Percentiles rank a stretch among this genome's conserved stretches.
Conservation (phyloP, 2,888 invertebrate genomes). For the Agrypnus murinus region DNA sequence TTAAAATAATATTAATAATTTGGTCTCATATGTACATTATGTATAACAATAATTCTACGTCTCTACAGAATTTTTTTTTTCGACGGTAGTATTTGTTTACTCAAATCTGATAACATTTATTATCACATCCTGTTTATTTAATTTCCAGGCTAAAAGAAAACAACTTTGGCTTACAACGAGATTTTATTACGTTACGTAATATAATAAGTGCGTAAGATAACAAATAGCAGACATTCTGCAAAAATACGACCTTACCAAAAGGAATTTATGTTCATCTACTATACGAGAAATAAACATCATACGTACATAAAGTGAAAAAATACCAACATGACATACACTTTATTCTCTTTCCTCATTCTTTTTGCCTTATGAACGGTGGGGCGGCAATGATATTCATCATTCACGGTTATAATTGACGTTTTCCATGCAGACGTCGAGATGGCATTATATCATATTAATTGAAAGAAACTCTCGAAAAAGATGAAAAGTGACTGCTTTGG, state of each 20-base stretch:
- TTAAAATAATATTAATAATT: no score
- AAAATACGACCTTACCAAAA: neutral
- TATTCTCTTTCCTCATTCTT: slow-evolving; percentile 3
- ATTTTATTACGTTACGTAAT: neutral
- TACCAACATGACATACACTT: slow-evolving; percentile 3
- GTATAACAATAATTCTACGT: no score
- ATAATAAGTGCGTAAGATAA: neutral
- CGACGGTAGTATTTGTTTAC: no score
- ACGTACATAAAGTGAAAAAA: slow-evolving; percentile 4
- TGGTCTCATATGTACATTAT: no score
- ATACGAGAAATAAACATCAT: slow-evolving; percentile 5
- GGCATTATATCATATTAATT: slow-evolving; percentile 19
- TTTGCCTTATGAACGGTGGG: slow-evolving; percentile 9
- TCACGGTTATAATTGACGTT: slow-evolving; percentile 22
- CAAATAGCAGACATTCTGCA: slow-evolving; percentile 5
- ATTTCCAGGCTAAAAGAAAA: no score
- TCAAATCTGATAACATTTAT: no score
- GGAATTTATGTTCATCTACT: slow-evolving; percentile 18
- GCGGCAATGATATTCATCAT: slow-evolving; percentile 16
- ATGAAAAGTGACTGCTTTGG: slow-evolving; percentile 19
- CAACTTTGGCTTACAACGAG: no score
- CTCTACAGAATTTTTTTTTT: no score
- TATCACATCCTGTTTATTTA: no score
- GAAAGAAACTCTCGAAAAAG: slow-evolving; percentile 5
- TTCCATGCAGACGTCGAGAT: slow-evolving; percentile 12